Evolutionary conservation across 2,113 vertebrate genomes (phyloP).

Genomic region (Notarius lentiginosus): DNA sequence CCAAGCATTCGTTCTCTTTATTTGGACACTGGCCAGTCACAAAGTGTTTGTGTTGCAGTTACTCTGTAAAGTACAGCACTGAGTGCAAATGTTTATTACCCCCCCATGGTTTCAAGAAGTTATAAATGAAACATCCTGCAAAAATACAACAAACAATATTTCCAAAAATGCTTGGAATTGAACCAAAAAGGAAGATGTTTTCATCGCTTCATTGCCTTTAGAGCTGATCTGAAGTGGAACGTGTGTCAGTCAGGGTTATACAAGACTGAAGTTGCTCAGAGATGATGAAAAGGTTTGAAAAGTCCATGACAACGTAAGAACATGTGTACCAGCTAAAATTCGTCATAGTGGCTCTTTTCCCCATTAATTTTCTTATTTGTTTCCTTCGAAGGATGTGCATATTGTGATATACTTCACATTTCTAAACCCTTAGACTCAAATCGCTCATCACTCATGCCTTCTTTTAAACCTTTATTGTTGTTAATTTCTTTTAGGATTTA

Average conservation of each 20-base stretch:
- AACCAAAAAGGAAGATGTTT: not conserved
- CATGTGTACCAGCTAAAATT: not conserved
- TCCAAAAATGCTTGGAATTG: not conserved
- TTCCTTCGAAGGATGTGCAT: not conserved
- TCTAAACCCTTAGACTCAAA: not conserved
- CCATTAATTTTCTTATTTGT: not conserved
- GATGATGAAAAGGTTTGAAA: not conserved
- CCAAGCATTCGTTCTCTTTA: conserved; percentile 23
- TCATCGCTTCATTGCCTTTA: not conserved
- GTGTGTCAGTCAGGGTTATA: not conserved
- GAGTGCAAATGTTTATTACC: not conserved
- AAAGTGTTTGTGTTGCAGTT: not conserved
- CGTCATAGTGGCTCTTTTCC: not conserved
- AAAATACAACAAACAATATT: not conserved
- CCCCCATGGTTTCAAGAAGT: not conserved
- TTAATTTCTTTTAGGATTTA: not conserved
- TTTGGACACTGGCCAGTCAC: conserved; percentile 54
- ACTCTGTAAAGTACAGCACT: not conserved
- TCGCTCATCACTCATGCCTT: conserved; percentile 6
- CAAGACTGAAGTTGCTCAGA: not conserved
- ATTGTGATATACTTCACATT: not conserved
- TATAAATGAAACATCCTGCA: not conserved
- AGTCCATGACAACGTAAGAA: not conserved
- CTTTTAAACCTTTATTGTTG: not conserved
- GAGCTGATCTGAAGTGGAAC: not conserved